These are phyloP conservation scores for Medauroidea extradentata DNA, from an alignment of 1,140 invertebrate species.

Conservation along the genomic window DNA sequence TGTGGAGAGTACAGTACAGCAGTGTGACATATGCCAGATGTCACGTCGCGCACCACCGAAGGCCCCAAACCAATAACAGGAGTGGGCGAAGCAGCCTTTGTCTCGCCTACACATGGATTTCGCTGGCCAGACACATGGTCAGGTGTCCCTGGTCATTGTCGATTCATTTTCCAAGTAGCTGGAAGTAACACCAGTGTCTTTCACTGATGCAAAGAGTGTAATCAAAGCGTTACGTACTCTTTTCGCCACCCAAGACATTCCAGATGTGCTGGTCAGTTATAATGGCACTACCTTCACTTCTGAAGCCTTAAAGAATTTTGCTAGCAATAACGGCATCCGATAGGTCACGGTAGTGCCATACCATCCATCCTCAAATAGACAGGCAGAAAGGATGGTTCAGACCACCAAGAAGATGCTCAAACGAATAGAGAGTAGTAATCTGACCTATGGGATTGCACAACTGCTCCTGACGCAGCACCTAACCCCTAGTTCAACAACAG, in stretches of 20 bases:
- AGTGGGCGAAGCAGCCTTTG: constrained; percentile 22
- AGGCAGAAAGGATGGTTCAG: constrained; percentile 25
- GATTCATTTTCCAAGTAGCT: constrained; percentile 28
- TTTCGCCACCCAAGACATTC: constrained; percentile 35
- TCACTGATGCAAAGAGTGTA: constrained; percentile 14
- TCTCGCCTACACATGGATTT: constrained; percentile 26
- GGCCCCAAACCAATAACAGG: constrained; percentile 29
- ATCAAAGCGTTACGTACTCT: constrained; percentile 29
- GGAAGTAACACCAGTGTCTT: constrained; percentile 13
- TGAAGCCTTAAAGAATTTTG: constrained; percentile 34
- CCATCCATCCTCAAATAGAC: constrained; percentile 17
- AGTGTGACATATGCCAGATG: constrained; percentile 30
- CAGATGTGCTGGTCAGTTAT: constrained; percentile 36
- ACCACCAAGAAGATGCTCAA: constrained; percentile 18
- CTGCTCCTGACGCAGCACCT: not conserved
- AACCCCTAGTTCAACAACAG: not conserved
- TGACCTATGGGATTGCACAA: not conserved
- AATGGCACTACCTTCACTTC: constrained; percentile 40
- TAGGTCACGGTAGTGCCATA: not conserved
- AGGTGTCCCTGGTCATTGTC: constrained; percentile 23
- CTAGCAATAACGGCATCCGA: constrained; percentile 9
- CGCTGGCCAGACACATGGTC: constrained; percentile 14
- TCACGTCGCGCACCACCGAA: constrained; percentile 17
- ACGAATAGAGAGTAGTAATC: not conserved
- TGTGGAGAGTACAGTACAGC: constrained; percentile 33